Evolutionary conservation across 2,888 invertebrate species (phyloP).

Genomic region (Buathra laborator): DNA sequence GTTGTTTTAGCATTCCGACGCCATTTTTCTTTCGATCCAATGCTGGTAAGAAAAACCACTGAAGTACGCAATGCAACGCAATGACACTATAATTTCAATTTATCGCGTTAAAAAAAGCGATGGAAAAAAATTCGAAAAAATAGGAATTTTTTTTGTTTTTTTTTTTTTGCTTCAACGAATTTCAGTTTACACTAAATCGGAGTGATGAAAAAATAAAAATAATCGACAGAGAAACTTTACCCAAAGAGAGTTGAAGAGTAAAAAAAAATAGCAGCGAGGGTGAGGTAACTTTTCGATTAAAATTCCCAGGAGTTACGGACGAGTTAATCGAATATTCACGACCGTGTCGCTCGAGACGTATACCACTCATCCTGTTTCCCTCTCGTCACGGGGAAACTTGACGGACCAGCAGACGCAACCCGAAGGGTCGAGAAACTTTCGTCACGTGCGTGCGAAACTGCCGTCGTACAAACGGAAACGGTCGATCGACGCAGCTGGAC

Average conservation of each 20-base stretch:
- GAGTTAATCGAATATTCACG: conserved; percentile 77
- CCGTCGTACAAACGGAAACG: conserved; percentile 30
- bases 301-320: conserved; percentile 72
- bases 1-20: not conserved
- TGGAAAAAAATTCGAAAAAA: too few relatives aligned
- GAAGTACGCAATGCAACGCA: not conserved
- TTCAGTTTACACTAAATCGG: not conserved
- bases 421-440: conserved; percentile 47
- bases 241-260: conserved; percentile 6
- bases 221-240: conserved; percentile 36
- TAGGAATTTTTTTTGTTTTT: not conserved
- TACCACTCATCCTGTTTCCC: conserved; percentile 42
- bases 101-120: not conserved
- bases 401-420: conserved; percentile 34
- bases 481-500: conserved; percentile 45
- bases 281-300: conserved; percentile 71
- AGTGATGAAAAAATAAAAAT: not conserved
- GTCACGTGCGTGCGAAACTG: conserved; percentile 46
- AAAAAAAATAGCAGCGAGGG: not conserved
- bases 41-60: not conserved
- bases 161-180: not conserved
- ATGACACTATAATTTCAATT: not conserved
- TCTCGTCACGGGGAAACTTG: conserved; percentile 42
- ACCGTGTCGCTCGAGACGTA: conserved; percentile 63
- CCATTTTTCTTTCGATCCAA: not conserved